Percentiles rank a stretch among this genome's conserved stretches.
These are phyloP conservation scores for Drosophila ezoana DNA, from an alignment of 2,888 invertebrate species.

Conservation along the genomic window DNA sequence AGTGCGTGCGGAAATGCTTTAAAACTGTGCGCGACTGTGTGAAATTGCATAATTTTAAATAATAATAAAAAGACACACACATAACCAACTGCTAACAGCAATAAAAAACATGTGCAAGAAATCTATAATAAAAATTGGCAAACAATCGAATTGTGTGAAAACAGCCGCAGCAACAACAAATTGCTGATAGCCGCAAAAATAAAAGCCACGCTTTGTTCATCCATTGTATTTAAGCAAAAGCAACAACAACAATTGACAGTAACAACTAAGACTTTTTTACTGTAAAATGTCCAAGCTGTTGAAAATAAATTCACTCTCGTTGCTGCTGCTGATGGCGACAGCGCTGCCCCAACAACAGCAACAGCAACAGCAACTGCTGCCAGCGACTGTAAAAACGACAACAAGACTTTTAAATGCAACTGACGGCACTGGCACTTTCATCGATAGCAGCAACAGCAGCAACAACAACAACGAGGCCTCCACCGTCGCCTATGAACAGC, in stretches of 20 bases:
- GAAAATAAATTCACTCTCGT: constrained; percentile 73
- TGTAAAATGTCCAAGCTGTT: constrained; percentile 63
- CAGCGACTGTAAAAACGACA: constrained; percentile 34
- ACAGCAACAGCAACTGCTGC: constrained; percentile 41
- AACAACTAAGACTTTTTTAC: constrained; percentile 2
- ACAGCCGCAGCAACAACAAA: constrained; percentile 37
- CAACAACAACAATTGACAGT: constrained; percentile 20
- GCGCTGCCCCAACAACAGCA: constrained; percentile 50
- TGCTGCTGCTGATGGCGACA: constrained; percentile 59
- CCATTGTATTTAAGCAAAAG: constrained; percentile 27
- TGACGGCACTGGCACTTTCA: constrained; percentile 63
- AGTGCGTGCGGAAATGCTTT: constrained; percentile 47
- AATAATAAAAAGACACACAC: constrained; percentile 21
- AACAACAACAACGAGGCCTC: constrained; percentile 40
- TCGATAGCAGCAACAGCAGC: constrained; percentile 51
- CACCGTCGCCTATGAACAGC: constrained; percentile 48
- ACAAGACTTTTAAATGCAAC: constrained; percentile 61
- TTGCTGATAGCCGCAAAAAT: constrained; percentile 28
- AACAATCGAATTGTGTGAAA: constrained; percentile 63
- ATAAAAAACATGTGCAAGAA: constrained; percentile 62
- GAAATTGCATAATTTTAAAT: constrained; percentile 56
- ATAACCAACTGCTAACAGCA: constrained; percentile 38
- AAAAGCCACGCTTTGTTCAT: constrained; percentile 60
- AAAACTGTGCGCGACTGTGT: constrained; percentile 22
- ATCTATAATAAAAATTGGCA: constrained; percentile 63